Evolutionary conservation across 2,888 invertebrate genomes (phyloP), one percentile per base, ranked within the genome.

Genomic region (Sarcophaga rosellei): DNA sequence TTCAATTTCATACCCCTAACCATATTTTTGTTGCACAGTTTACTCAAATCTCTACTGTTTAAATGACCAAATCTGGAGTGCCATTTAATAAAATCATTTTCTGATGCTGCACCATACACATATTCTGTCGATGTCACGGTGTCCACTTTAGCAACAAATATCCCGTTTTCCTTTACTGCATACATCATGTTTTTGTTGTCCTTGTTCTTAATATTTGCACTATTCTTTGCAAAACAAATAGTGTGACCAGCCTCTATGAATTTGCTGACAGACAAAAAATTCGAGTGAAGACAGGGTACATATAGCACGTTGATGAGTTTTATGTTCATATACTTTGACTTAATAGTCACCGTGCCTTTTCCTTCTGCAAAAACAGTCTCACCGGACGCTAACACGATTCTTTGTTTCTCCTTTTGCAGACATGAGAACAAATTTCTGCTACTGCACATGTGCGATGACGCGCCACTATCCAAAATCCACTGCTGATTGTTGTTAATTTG

Each of bases 271-370:
- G 79, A 79, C 57, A 84, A 25, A 25, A 25, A 25, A 25, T 25
- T 25, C 4, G 25, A 25, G 25, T 25, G 25, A 25, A 25, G 25
- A 47, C 59, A 12, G 17, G 80, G 75, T n/a, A 80, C 84, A 72
- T 75, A 84, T n/a, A 80, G 21, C 57, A 84, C 84, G 45, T 84
- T 84, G 12, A 79, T 53, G n/a, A 84, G 84, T 57, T 68, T 72
- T 45, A 25, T 25, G 25, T 59, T 79, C 79, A 79, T 79, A 72
- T 45, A 72, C 47, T 45, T 61, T 66, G 78, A 66, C 45, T 68
- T 62, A 6, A 61, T 20, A 5, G 20, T 53, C 21, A 78, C 69
- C 21, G 68, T 69, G 70, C 72, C 72, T 62, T 47, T 79, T 4
- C 79, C 79, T 17, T 72, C 72, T 65, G 80, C 80, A 23, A 53